A percentile compares a stretch with the other conserved stretches of the same genome.
Conservation (phyloP, 2,797 vertebrate species). For the Thalassophryne amazonica region DNA sequence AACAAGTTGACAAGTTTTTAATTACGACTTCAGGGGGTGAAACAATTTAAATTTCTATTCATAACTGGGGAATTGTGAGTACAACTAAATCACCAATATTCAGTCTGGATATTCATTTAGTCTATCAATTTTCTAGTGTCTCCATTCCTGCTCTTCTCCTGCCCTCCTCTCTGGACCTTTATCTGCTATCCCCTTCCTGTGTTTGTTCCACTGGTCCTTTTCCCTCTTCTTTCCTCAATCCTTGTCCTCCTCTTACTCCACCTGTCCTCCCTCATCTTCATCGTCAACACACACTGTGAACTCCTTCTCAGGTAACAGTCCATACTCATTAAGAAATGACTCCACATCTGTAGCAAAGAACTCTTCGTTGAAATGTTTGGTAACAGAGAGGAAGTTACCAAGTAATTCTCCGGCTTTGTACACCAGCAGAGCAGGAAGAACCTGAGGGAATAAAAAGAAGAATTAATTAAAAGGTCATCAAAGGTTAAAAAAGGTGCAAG, state of each 20-base stretch:
- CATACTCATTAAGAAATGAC: slow-evolving; percentile 89
- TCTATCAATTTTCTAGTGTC: too few species aligned
- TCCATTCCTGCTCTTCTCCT: background rate
- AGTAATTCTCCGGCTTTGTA: slow-evolving; percentile 92
- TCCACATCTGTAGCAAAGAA: slow-evolving; percentile 92
- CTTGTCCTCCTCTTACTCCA: slow-evolving; percentile 63
- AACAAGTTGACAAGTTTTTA: too few species aligned
- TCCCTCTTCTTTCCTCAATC: background rate
- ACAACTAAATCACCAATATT: too few species aligned
- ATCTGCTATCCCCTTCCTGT: background rate
- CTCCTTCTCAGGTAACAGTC: slow-evolving; percentile 89
- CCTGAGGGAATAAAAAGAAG: slow-evolving; percentile 22
- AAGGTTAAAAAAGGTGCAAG: too few species aligned
- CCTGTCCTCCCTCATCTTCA: slow-evolving; percentile 73
- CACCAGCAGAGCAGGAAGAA: slow-evolving; percentile 88
- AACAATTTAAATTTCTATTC: too few species aligned
- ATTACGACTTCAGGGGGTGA: too few species aligned
- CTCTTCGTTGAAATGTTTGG: slow-evolving; percentile 85
- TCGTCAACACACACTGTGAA: slow-evolving; percentile 65
- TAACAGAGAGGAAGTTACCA: slow-evolving; percentile 87
- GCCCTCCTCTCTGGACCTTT: background rate
- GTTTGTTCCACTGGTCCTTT: background rate
- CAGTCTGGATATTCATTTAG: too few species aligned
- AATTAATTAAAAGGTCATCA: background rate
- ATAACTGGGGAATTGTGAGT: too few species aligned